Base-by-base conservation (phyloP, 2,113 vertebrate genomes). In the Tylochromis polylepis region DNA sequence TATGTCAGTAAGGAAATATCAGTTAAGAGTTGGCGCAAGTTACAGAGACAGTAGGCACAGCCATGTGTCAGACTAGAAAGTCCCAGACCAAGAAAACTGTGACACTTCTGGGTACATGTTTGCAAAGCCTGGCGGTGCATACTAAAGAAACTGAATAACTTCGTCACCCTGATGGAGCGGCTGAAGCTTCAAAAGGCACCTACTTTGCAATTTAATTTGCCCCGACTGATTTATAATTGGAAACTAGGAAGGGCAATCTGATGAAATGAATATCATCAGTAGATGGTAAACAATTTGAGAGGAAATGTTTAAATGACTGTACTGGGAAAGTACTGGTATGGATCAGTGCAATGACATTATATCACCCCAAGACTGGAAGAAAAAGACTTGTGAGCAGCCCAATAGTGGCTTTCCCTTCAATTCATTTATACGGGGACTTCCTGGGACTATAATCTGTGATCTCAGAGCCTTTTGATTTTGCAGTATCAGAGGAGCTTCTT, bases 181-280 rank as follows among this genome's bases (percentile, higher is more conserved):
- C 85, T 1, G 70, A 88, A 65, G 60, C 79, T 82, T 85, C 85
- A 79, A 36, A 34, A 79, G 70, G 24, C 49, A 67, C 77, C 86
- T 85, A 67, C 82, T 89, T 89, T 91, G 84, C 83, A 86, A 86
- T 82, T 93, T 89, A 88, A 65, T 84, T 82, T 57, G 65, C 83
- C 81, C 24, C 20, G n/a, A 36, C 7, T n/a, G 59, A 79, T 82
- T 88, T 85, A 82, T 80, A 91, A 92, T 60, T 90, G 85, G 90
- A 82, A 92, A 89, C 15, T 9, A 75, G 57, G 41, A 85, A 85
- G 70, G 38, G 85, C 53, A 83, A 81, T 85, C 84, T 51, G 77
- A 91, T 83, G 11, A 89, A 85, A 84, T 51, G 79, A 91, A 84
- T 81, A 51, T 78, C 49, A 90, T 87, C 55, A 77, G 36, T 81